Conservation (phyloP, 1,140 invertebrate genomes). For the Apis laboriosa region DNA sequence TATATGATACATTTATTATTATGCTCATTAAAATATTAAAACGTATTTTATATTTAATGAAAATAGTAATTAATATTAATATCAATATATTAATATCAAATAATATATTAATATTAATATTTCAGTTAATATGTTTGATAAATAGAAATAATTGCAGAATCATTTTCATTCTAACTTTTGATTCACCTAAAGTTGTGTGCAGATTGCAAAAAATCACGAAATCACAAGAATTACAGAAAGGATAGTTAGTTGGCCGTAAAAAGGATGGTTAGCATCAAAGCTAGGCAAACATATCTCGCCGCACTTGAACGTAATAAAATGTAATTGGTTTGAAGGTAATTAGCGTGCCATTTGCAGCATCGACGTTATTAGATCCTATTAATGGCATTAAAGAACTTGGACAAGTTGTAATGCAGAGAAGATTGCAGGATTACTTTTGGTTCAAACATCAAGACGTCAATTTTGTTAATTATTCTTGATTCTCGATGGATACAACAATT, state of each 20-base stretch:
- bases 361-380: constrained; percentile 44
- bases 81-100: too few species aligned
- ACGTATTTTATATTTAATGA: too few species aligned
- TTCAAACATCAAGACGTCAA: neutral
- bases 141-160: too few species aligned
- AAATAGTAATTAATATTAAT: too few species aligned
- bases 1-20: too few species aligned
- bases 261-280: constrained; percentile 20
- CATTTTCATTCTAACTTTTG: neutral
- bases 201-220: too few species aligned
- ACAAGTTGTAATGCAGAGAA: constrained; percentile 15
- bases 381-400: constrained; percentile 25
- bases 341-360: constrained; percentile 18
- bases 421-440: neutral
- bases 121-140: too few species aligned
- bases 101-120: too few species aligned
- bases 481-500: too few species aligned
- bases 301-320: constrained; percentile 21
- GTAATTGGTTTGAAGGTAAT: constrained; percentile 49
- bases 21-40: too few species aligned
- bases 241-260: neutral
- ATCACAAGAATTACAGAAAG: neutral
- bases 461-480: neutral
- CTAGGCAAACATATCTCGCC: neutral
- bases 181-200: too few species aligned